Conservation (phyloP, 2,888 invertebrate genomes). For the Philereme transversata region DNA sequence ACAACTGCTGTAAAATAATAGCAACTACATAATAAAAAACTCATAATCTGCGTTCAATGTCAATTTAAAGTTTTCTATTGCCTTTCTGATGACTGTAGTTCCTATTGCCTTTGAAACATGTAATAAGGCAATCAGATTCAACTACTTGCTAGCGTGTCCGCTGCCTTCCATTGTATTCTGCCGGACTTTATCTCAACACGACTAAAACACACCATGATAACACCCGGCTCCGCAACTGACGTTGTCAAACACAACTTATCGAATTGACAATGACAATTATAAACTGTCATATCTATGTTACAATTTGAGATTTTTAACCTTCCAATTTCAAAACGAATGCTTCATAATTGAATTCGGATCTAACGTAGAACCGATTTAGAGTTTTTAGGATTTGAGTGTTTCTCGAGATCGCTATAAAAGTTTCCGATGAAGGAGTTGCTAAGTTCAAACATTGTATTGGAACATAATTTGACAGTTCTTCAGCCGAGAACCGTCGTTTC, state of each 20-base stretch:
- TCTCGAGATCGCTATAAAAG: neutral
- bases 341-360: too few species aligned
- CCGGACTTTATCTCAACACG: slow-evolving; percentile 43
- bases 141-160: slow-evolving; percentile 64
- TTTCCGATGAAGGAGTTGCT: neutral
- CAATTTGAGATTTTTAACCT: neutral
- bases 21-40: neutral
- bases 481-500: neutral
- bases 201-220: slow-evolving; percentile 27
- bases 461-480: too few species aligned
- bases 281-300: slow-evolving; percentile 1
- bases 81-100: too few species aligned
- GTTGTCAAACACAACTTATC: slow-evolving; percentile 16
- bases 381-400: too few species aligned
- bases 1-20: neutral
- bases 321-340: too few species aligned
- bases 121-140: slow-evolving; percentile 20
- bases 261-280: slow-evolving; percentile 10
- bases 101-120: slow-evolving; percentile 10
- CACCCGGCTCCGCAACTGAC: slow-evolving; percentile 40
- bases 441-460: too few species aligned
- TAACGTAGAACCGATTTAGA: too few species aligned
- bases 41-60: neutral
- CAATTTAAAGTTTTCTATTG: neutral
- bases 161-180: slow-evolving; percentile 64